phyloP scores from a whole-genome alignment of 2,797 vertebrate species.

The Leptodactylus fallax region DNA sequence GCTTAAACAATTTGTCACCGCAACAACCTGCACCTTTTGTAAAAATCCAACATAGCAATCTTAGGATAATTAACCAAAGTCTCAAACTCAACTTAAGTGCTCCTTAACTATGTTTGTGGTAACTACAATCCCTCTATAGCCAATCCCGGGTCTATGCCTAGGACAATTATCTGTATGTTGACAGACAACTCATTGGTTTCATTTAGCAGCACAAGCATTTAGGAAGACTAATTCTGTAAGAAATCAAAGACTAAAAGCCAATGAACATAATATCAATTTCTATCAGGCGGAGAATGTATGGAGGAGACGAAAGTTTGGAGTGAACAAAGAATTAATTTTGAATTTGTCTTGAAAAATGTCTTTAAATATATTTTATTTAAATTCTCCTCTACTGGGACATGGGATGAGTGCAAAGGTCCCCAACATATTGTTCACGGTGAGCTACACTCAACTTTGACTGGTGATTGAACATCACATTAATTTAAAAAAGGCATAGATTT shows the following conservation, averaged over 20 bases:
- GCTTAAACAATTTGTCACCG: slow-evolving; percentile 45
- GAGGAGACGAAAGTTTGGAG: not conserved
- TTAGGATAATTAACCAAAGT: slow-evolving; percentile 46
- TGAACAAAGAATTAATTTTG: not conserved
- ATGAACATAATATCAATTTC: slow-evolving; percentile 13
- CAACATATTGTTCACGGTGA: too few species aligned
- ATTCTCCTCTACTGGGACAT: not conserved
- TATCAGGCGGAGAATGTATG: not conserved
- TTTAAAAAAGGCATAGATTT: too few species aligned
- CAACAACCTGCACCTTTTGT: slow-evolving; percentile 32
- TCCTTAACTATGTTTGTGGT: slow-evolving; percentile 42
- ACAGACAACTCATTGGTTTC: slow-evolving; percentile 49
- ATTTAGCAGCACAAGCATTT: slow-evolving; percentile 38
- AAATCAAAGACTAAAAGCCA: slow-evolving; percentile 20
- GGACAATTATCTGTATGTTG: slow-evolving; percentile 50
- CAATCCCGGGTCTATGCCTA: slow-evolving; percentile 17
- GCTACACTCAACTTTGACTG: too few species aligned
- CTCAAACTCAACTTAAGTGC: slow-evolving; percentile 52
- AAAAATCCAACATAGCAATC: slow-evolving; percentile 33
- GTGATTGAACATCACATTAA: too few species aligned
- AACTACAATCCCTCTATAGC: slow-evolving; percentile 27
- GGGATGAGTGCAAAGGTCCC: not conserved
- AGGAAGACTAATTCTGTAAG: slow-evolving; percentile 34
- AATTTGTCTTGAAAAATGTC: not conserved
- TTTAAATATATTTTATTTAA: not conserved